Evolutionary conservation across 2,888 invertebrate genomes (phyloP).

Genomic region (Mesorhabditis spiculigera): DNA sequence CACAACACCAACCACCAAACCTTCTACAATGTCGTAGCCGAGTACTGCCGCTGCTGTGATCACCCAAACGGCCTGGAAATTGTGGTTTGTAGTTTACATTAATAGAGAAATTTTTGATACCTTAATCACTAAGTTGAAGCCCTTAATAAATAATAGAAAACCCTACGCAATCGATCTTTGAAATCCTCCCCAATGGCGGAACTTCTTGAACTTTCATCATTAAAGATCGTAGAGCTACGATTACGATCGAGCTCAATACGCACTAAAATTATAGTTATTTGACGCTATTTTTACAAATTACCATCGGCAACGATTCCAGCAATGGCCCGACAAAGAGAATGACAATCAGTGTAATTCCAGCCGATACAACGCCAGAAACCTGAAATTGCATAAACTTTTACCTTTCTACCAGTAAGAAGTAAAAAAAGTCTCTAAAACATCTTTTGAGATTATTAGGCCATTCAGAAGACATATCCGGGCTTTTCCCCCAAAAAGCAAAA

Average conservation of each 20-base stretch:
- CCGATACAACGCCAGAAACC: constrained; percentile 75
- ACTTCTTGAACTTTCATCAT: constrained; percentile 72
- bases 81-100: neutral
- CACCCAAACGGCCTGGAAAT: constrained; percentile 70
- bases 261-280: constrained; percentile 23
- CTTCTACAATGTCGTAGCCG: constrained; percentile 74
- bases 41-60: constrained; percentile 74
- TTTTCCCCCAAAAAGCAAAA: neutral
- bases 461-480: too few relatives aligned
- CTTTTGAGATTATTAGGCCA: too few relatives aligned
- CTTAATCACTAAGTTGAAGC: too few relatives aligned
- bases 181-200: constrained; percentile 72
- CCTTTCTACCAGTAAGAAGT: too few relatives aligned
- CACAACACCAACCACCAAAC: constrained; percentile 74
- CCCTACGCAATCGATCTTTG: constrained; percentile 74
- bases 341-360: constrained; percentile 73
- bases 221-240: constrained; percentile 60
- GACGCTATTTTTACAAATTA: too few relatives aligned
- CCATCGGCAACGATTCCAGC: constrained; percentile 78
- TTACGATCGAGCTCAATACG: constrained; percentile 60
- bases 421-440: too few relatives aligned
- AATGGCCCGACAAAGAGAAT: constrained; percentile 82
- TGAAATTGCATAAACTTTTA: too few relatives aligned
- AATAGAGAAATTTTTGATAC: too few relatives aligned
- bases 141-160: too few relatives aligned